Conservation (phyloP, 2,113 vertebrate species). For the Hucho hucho region DNA sequence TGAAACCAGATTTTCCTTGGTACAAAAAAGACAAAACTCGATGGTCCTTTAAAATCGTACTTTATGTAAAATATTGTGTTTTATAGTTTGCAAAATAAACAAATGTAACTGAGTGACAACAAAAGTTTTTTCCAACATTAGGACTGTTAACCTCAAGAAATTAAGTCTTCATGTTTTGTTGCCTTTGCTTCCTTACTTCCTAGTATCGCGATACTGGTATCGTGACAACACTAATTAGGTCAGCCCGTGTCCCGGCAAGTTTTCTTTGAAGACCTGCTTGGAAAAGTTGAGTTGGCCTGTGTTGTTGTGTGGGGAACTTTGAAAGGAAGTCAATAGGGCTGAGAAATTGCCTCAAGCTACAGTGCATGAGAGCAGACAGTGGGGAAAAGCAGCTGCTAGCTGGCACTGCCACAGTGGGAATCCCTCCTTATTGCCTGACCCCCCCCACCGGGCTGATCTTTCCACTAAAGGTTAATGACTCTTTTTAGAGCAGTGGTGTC, state of each 20-base stretch:
- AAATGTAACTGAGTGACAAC: too few species aligned
- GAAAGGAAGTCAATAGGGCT: background rate
- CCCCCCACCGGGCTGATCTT: constrained; percentile 63
- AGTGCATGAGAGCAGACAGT: constrained; percentile 27
- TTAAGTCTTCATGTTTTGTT: too few species aligned
- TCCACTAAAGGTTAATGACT: constrained; percentile 74
- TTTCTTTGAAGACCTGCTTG: background rate
- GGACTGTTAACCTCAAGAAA: too few species aligned
- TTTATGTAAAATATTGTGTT: too few species aligned
- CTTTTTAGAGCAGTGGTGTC: constrained; percentile 44
- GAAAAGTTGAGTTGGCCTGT: background rate
- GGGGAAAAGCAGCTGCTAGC: constrained; percentile 55
- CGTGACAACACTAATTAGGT: too few species aligned
- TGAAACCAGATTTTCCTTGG: too few species aligned
- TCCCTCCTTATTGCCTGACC: constrained; percentile 56
- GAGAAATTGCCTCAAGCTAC: constrained; percentile 23
- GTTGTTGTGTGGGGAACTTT: background rate
- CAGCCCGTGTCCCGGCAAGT: background rate
- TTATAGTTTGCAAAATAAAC: too few species aligned
- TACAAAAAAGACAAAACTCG: too few species aligned
- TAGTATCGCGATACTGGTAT: too few species aligned
- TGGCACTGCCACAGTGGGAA: constrained; percentile 56
- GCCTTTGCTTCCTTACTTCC: too few species aligned
- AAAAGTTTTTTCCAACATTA: too few species aligned
- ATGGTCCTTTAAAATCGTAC: too few species aligned